Conservation (phyloP, 2,888 invertebrate species). For the Lottia gigantea region DNA sequence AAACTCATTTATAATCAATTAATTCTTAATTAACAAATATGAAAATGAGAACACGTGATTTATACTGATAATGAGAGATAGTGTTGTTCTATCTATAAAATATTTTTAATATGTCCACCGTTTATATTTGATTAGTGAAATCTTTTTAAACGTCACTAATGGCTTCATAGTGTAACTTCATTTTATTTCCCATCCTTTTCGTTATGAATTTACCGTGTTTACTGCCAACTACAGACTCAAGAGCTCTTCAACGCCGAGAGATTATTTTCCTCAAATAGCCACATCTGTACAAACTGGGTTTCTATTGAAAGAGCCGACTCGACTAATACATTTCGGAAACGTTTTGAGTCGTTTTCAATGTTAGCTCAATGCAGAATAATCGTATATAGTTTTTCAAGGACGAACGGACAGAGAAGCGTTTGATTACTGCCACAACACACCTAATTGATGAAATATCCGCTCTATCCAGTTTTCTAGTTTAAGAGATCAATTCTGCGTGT, state of each 20-base stretch:
- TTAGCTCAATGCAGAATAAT: conserved; percentile 15
- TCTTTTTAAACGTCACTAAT: conserved; percentile 33
- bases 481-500: background rate
- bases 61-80: background rate
- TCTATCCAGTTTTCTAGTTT: conserved; percentile 4
- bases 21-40: no score
- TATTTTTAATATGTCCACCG: conserved; percentile 21
- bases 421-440: conserved; percentile 30
- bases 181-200: conserved; percentile 32
- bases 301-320: conserved; percentile 8
- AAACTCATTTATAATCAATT: no score
- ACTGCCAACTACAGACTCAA: conserved; percentile 23
- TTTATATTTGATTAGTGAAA: conserved; percentile 32
- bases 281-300: conserved; percentile 17
- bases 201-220: conserved; percentile 31
- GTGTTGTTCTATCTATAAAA: conserved; percentile 13
- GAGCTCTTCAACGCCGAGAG: conserved; percentile 15
- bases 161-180: conserved; percentile 37
- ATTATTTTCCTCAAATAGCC: conserved; percentile 19
- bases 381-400: conserved; percentile 23
- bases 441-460: conserved; percentile 29
- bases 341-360: conserved; percentile 23
- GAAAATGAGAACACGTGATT: conserved; percentile 11
- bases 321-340: conserved; percentile 28
- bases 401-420: conserved; percentile 19